These are phyloP conservation scores for Lutjanus erythropterus DNA, from an alignment of 2,113 vertebrate species.

Conservation along the genomic window DNA sequence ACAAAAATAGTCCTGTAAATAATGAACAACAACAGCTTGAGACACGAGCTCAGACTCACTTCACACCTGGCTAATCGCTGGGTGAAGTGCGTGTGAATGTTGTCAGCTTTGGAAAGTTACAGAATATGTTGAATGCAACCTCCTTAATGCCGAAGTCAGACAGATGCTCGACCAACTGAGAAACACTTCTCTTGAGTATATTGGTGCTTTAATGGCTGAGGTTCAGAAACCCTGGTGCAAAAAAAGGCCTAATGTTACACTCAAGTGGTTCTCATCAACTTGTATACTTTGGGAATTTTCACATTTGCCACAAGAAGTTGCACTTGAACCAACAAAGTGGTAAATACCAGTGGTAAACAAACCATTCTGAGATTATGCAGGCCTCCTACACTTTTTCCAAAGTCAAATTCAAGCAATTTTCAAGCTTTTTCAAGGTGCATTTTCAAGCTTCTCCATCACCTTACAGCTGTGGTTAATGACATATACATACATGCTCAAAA, in stretches of 20 bases:
- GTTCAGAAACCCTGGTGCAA: background rate
- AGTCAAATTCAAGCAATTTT: too few species aligned
- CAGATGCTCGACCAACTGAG: background rate
- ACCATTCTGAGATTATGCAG: background rate
- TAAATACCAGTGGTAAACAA: slow-evolving; percentile 18
- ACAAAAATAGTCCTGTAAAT: background rate
- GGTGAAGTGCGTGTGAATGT: background rate
- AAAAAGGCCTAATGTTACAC: background rate
- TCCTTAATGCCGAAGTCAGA: background rate
- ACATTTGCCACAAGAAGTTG: background rate
- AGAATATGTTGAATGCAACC: background rate
- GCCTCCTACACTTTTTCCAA: too few species aligned
- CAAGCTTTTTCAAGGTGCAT: too few species aligned
- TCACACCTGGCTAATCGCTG: background rate
- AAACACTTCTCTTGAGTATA: background rate
- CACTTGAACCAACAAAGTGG: slow-evolving; percentile 4
- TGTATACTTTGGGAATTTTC: background rate
- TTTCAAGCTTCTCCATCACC: too few species aligned
- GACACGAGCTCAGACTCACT: too few species aligned
- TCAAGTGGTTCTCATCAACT: slow-evolving; percentile 31
- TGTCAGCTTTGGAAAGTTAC: background rate
- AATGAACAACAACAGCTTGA: background rate
- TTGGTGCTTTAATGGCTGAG: background rate
- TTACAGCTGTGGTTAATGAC: too few species aligned
- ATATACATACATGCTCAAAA: too few species aligned